phyloP scores from a whole-genome alignment of 2,797 vertebrate genomes.

The Squalus acanthias region DNA sequence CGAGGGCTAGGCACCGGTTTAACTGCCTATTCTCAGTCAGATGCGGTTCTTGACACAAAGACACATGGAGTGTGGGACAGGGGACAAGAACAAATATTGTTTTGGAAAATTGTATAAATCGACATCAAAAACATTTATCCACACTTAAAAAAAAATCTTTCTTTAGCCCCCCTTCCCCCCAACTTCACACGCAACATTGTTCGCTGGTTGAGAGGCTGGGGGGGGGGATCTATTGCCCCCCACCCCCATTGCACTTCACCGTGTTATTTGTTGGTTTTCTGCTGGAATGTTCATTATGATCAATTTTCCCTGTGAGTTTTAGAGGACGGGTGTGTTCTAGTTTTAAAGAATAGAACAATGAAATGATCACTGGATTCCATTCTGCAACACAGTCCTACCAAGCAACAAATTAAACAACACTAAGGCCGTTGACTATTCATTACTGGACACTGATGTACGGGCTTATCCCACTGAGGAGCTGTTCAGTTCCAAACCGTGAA shows the following conservation, averaged over 20 bases:
- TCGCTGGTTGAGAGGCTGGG: background rate
- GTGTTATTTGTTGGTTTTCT: background rate
- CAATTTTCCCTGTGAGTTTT: background rate
- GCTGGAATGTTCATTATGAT: background rate
- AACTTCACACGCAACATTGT: background rate
- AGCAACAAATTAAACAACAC: background rate
- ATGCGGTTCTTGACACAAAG: background rate
- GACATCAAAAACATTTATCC: background rate
- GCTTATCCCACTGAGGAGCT: background rate
- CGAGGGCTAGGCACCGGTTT: background rate
- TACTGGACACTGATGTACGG: background rate
- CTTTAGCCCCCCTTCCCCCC: background rate
- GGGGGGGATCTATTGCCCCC: background rate
- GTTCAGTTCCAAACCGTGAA: background rate
- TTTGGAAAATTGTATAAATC: background rate
- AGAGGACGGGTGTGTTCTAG: background rate
- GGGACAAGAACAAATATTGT: background rate
- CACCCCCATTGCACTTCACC: too few species aligned
- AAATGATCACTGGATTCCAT: background rate
- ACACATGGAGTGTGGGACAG: too few species aligned
- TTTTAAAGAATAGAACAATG: background rate
- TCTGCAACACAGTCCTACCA: background rate
- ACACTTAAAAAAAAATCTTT: background rate
- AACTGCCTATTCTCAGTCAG: background rate
- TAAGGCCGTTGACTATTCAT: too few species aligned